Conservation (phyloP, 2,797 vertebrate species). For the Bryconaethiops microstoma region DNA sequence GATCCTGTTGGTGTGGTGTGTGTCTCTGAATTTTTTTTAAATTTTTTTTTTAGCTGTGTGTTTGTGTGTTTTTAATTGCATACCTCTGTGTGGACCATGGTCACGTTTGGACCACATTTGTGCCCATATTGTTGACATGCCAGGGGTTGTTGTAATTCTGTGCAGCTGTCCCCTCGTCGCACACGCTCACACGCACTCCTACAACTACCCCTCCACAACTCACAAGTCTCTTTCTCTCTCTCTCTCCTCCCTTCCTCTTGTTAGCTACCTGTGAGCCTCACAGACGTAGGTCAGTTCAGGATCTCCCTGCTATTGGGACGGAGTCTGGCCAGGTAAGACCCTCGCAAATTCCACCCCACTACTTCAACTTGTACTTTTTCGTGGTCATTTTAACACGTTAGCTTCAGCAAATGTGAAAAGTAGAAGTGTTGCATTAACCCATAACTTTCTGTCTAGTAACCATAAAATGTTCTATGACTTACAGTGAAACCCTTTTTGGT, state of each 20-base stretch:
- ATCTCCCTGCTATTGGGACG: slow-evolving; percentile 87
- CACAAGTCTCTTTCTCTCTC: slow-evolving; percentile 18
- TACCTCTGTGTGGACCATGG: slow-evolving; percentile 47
- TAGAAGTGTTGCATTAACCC: neutral
- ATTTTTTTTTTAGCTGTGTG: slow-evolving; percentile 28
- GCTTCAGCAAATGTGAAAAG: neutral
- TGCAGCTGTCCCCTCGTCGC: slow-evolving; percentile 75
- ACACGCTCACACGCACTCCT: slow-evolving; percentile 33
- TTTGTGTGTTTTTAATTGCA: neutral
- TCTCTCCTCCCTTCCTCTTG: slow-evolving; percentile 45
- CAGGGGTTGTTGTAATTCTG: slow-evolving; percentile 76
- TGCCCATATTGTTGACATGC: slow-evolving; percentile 66
- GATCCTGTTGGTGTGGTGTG: slow-evolving; percentile 54
- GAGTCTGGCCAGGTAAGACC: slow-evolving; percentile 77
- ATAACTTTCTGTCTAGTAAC: no score
- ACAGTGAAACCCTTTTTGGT: no score
- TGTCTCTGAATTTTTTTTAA: neutral
- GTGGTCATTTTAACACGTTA: neutral
- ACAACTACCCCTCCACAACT: slow-evolving; percentile 53
- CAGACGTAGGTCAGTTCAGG: slow-evolving; percentile 96
- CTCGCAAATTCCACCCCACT: neutral
- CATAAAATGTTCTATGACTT: no score
- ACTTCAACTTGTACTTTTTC: neutral
- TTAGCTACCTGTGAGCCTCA: slow-evolving; percentile 89
- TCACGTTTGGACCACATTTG: slow-evolving; percentile 67